Conservation (phyloP, 1,140 invertebrate genomes). For the Chymomyza costata region DNA sequence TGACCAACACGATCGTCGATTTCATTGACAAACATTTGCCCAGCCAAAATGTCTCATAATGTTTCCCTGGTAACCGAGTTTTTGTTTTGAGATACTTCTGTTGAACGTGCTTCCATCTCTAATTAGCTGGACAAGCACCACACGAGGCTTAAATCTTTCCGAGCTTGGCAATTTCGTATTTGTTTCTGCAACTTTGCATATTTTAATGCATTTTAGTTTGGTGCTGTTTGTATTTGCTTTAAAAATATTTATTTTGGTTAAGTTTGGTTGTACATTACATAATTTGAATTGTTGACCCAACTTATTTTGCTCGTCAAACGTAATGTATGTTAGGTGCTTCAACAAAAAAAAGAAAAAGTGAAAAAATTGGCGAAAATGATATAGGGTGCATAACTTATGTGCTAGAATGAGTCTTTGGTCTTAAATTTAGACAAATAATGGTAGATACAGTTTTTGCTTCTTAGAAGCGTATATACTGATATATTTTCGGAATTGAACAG, state of each 20-base stretch:
- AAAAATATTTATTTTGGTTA: constrained; percentile 26
- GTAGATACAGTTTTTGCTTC: too few relatives aligned
- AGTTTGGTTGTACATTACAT: constrained; percentile 29
- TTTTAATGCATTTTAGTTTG: constrained; percentile 56
- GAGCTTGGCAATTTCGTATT: constrained; percentile 24
- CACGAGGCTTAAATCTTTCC: constrained; percentile 12
- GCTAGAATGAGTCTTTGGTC: too few relatives aligned
- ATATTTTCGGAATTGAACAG: too few relatives aligned
- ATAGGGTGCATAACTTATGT: too few relatives aligned
- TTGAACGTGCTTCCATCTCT: constrained; percentile 39
- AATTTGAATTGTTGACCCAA: constrained; percentile 44
- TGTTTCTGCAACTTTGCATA: constrained; percentile 45
- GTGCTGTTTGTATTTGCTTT: constrained; percentile 30
- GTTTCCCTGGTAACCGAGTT: too few relatives aligned
- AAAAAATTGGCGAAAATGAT: too few relatives aligned
- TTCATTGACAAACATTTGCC: constrained; percentile 32
- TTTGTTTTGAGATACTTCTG: constrained; percentile 14
- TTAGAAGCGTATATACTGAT: too few relatives aligned
- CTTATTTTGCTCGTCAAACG: constrained; percentile 47
- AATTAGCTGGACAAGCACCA: constrained; percentile 60
- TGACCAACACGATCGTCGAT: constrained; percentile 22
- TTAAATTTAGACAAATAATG: too few relatives aligned
- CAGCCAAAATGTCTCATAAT: too few relatives aligned
- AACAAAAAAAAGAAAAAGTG: too few relatives aligned
- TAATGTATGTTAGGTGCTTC: too few relatives aligned